These are phyloP conservation scores for Crossocerus cetratus DNA, from an alignment of 2,888 invertebrate species.

Conservation along the genomic window DNA sequence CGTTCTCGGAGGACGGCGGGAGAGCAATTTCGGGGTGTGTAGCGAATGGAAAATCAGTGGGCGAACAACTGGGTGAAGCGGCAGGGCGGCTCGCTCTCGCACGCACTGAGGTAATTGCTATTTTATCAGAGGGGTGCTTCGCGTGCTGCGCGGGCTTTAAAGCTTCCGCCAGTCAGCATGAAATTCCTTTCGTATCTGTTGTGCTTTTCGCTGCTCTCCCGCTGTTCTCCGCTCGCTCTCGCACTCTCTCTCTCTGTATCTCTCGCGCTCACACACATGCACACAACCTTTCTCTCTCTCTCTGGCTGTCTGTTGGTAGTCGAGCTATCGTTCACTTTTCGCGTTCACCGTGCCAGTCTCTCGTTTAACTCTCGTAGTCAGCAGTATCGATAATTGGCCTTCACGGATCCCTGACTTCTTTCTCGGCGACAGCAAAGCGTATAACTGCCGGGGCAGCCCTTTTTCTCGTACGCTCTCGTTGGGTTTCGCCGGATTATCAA, in stretches of 20 bases:
- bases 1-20: too few relatives aligned
- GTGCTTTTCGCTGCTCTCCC: slow-evolving; percentile 16
- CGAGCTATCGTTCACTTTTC: too few relatives aligned
- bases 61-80: slow-evolving; percentile 32
- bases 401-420: slow-evolving; percentile 35
- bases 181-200: slow-evolving; percentile 28
- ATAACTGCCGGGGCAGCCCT: slow-evolving; percentile 15
- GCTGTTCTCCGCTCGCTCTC: too few relatives aligned
- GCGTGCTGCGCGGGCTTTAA: slow-evolving; percentile 37
- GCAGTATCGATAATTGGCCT: slow-evolving; percentile 54
- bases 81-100: slow-evolving; percentile 14
- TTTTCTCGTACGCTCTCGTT: too few relatives aligned
- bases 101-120: slow-evolving; percentile 23
- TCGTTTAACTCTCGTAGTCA: slow-evolving; percentile 48
- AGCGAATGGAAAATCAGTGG: neutral
- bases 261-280: too few relatives aligned
- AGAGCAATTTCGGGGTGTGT: too few relatives aligned
- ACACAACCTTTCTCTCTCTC: too few relatives aligned
- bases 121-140: slow-evolving; percentile 29
- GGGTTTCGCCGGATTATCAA: too few relatives aligned
- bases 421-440: slow-evolving; percentile 25
- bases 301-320: too few relatives aligned
- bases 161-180: slow-evolving; percentile 49
- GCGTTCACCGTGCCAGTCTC: slow-evolving; percentile 6
- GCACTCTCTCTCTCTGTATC: too few relatives aligned